Conservation (phyloP, 1,140 invertebrate species). For the Drosophila virilis region DNA sequence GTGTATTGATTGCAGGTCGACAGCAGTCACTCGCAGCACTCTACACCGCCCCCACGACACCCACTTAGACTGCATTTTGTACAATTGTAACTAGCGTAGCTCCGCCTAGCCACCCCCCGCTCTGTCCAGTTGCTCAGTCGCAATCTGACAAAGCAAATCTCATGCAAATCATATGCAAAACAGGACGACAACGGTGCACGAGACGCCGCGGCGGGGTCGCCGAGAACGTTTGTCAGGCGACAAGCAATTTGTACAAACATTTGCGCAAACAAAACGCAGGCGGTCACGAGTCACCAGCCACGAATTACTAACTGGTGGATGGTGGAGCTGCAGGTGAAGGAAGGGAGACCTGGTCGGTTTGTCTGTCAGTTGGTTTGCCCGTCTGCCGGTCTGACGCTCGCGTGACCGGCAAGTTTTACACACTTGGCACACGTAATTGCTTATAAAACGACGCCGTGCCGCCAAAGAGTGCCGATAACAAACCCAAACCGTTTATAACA, state of each 20-base stretch:
- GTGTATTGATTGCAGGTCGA: conserved; percentile 28
- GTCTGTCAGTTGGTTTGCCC: background rate
- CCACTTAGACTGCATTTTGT: conserved; percentile 26
- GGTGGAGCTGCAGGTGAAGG: background rate
- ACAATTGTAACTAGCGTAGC: conserved; percentile 26
- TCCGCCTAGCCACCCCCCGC: background rate
- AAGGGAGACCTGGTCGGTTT: background rate
- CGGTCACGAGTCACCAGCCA: conserved; percentile 28
- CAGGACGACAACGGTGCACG: conserved; percentile 31
- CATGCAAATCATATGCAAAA: conserved; percentile 68
- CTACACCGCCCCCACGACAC: background rate
- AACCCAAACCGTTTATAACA: conserved; percentile 47
- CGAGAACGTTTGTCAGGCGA: conserved; percentile 44
- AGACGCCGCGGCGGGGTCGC: background rate
- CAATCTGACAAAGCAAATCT: conserved; percentile 70
- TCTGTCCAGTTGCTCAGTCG: conserved; percentile 40
- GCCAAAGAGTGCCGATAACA: conserved; percentile 26
- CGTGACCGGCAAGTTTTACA: conserved; percentile 72
- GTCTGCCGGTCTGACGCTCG: conserved; percentile 22
- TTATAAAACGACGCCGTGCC: conserved; percentile 53
- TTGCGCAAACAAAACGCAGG: conserved; percentile 63
- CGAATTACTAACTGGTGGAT: conserved; percentile 2
- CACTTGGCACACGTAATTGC: conserved; percentile 67
- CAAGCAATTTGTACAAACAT: conserved; percentile 75
- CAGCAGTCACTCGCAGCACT: conserved; percentile 5